Evolutionary conservation across 2,113 vertebrate species (phyloP).

Genomic region (Sporophila hypoxantha): DNA sequence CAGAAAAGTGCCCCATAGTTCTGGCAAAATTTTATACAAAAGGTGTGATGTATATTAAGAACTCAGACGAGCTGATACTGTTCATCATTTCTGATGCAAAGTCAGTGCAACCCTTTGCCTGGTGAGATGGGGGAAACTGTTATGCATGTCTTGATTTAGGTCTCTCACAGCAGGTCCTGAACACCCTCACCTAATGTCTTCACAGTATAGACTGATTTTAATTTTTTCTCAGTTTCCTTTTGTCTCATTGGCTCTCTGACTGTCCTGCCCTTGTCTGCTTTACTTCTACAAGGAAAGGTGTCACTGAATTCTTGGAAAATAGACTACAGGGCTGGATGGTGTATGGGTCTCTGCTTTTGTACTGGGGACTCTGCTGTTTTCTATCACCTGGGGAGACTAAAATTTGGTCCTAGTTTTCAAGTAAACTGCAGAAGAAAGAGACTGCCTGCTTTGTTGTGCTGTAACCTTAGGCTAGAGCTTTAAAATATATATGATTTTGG

Average conservation of each 20-base stretch:
- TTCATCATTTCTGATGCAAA: neutral
- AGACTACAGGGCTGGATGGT: neutral
- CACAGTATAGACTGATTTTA: neutral
- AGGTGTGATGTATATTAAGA: neutral
- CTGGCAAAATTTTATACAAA: neutral
- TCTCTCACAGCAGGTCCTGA: neutral
- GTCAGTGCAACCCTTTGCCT: neutral
- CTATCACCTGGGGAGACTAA: neutral
- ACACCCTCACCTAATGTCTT: neutral
- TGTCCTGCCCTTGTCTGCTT: neutral
- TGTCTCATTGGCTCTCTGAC: neutral
- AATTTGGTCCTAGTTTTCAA: neutral
- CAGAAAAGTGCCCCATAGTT: neutral
- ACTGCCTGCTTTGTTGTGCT: neutral
- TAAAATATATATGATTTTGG: constrained; percentile 17
- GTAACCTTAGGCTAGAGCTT: constrained; percentile 10
- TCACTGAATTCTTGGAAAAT: neutral
- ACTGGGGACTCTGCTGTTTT: neutral
- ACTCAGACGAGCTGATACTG: neutral
- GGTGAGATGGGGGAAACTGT: neutral
- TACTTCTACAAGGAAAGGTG: neutral
- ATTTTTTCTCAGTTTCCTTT: neutral
- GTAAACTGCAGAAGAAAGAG: constrained; percentile 29
- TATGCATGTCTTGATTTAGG: fast-evolving
- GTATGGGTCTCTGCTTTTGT: neutral